Percentiles rank a stretch among this genome's conserved stretches.
phyloP scores from a whole-genome alignment of 2,113 vertebrate species.

The Apaloderma vittatum region DNA sequence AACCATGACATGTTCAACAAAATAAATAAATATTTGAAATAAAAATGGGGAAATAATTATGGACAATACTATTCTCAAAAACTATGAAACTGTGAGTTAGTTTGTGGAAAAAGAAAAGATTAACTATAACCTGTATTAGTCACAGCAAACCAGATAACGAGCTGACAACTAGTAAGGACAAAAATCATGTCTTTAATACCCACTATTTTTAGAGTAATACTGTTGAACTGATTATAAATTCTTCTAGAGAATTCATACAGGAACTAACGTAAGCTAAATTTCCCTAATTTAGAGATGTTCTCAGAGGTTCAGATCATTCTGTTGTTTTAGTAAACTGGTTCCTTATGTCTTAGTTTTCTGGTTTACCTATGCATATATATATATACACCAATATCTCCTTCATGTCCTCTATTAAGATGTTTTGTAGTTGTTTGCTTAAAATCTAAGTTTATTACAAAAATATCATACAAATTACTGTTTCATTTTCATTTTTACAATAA shows the following conservation, averaged over 20 bases:
- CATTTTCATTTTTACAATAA: not conserved
- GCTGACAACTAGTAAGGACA: not conserved
- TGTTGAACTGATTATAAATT: not conserved
- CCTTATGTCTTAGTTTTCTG: not conserved
- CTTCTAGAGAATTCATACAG: not conserved
- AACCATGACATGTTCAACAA: not conserved
- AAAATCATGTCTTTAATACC: not conserved
- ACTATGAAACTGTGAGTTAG: not conserved
- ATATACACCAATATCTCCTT: not conserved
- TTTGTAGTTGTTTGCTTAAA: not conserved
- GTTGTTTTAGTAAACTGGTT: not conserved
- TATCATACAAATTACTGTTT: accelerated
- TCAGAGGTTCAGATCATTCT: not conserved
- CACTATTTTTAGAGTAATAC: not conserved
- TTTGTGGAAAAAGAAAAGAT: not conserved
- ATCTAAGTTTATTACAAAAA: not conserved
- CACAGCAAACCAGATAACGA: not conserved
- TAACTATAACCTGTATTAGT: not conserved
- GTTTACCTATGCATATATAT: not conserved
- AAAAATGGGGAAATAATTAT: not conserved
- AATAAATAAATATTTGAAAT: not conserved
- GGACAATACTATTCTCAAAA: not conserved
- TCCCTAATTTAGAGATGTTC: not conserved
- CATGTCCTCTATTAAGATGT: too few relatives aligned
- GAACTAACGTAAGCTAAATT: not conserved